Evolutionary conservation across 2,888 invertebrate species (phyloP), one percentile per base, ranked within the genome.

Genomic region (Lasioglossum leucozonium): DNA sequence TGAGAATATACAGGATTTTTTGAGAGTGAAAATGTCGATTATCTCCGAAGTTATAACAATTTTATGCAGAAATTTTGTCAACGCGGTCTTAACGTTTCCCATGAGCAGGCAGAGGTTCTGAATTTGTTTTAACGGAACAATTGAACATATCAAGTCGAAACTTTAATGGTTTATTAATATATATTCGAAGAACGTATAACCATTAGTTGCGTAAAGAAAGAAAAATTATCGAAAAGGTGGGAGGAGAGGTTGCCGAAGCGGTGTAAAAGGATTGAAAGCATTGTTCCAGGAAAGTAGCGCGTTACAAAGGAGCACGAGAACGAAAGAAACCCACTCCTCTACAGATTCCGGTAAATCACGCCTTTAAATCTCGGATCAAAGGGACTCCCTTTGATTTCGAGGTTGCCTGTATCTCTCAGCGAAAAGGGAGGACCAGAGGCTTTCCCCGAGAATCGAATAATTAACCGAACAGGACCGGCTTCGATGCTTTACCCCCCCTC

Each of bases 311-410:
- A 22, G 22, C 2, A 26, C 18, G 55, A 34, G 72, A 51, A 62
- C 62, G 79, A 83, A 79, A 51, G 72, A 69, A 62, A 74, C n/a
- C 81, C 74, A 44, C 42, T 71, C 55, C 77, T 74, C 72, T 73
- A 37, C 47, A 65, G 55, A 79, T 77, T 80, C 55, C 77, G 22
- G 62, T 83, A 74, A 85, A 85, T 85, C 85, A 83, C 79, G 71
- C 79, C 72, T 83, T 85, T 80, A 83, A 85, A 80, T 74, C 77
- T 74, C 71, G 44, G 44, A 80, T 85, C 79, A 85, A 85, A 83
- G 85, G 44, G 26, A 30, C 44, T 65, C 37, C 34, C 72, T 76
- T 72, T 72, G 75, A 75, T 62, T 65, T 75, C 71, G 51, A 65
- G 65, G 37, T 34, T 5, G 16, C 69, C 37, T 4, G 76, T 13